Percentiles rank a stretch among this genome's conserved stretches.
Evolutionary conservation across 2,113 vertebrate genomes (phyloP).

Genomic region (Thymallus thymallus): DNA sequence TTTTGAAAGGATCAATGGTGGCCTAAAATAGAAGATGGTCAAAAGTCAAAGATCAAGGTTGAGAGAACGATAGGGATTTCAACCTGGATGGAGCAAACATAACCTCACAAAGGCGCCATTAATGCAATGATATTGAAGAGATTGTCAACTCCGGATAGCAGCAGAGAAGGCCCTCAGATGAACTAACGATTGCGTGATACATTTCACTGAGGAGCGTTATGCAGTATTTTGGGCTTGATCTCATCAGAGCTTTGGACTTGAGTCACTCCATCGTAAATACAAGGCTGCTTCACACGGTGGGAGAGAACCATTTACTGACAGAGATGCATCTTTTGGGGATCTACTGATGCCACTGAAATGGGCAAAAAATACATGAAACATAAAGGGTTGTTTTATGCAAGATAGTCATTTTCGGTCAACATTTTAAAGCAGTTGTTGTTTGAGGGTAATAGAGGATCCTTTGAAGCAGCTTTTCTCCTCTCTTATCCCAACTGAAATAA

Average conservation of each 20-base stretch:
- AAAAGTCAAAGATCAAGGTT: no score
- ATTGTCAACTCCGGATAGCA: constrained; percentile 34
- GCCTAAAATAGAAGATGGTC: no score
- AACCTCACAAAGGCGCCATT: constrained; percentile 6
- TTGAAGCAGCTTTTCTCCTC: no score
- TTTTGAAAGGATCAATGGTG: background rate
- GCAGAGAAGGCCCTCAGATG: constrained; percentile 43
- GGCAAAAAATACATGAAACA: no score
- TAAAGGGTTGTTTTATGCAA: no score
- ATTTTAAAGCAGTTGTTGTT: no score
- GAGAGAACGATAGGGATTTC: constrained; percentile 16
- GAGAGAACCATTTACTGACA: constrained; percentile 11
- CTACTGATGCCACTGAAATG: no score
- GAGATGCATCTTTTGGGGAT: background rate
- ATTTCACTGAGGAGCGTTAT: constrained; percentile 65
- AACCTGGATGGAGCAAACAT: constrained; percentile 24
- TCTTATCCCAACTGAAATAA: no score
- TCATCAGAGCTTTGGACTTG: constrained; percentile 34
- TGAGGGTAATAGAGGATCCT: no score
- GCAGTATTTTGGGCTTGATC: constrained; percentile 62
- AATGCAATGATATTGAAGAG: constrained; percentile 24
- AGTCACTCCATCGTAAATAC: constrained; percentile 50
- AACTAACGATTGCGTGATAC: constrained; percentile 54
- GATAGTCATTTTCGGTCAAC: no score
- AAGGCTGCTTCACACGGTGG: constrained; percentile 29